phyloP scores from a whole-genome alignment of 2,888 invertebrate genomes.

The Morpho helenor region DNA sequence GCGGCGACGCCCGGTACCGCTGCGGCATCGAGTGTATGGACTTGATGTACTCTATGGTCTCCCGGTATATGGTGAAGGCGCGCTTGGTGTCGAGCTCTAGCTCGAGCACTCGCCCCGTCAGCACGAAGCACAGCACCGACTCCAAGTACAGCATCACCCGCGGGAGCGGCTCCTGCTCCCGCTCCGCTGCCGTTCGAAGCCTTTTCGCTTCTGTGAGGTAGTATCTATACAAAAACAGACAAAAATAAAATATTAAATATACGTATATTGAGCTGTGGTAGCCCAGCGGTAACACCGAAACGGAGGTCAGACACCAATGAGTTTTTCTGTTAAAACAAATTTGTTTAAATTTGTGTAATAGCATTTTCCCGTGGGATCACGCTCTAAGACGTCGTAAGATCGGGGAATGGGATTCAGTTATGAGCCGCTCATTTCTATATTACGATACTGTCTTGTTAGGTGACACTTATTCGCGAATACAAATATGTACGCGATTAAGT shows the following conservation, averaged over 20 bases:
- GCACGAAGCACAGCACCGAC: conserved; percentile 94
- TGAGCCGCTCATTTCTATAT: conserved; percentile 23
- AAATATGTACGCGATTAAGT: too few species aligned
- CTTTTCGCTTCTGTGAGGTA: conserved; percentile 90
- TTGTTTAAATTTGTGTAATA: too few species aligned
- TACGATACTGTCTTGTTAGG: conserved; percentile 20
- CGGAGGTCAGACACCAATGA: too few species aligned
- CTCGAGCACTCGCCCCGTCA: conserved; percentile 95
- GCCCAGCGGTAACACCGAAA: too few species aligned
- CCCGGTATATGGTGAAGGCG: conserved; percentile 95
- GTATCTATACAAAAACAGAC: conserved; percentile 54
- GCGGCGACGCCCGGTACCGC: conserved; percentile 67
- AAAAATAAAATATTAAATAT: too few species aligned
- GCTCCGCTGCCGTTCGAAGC: conserved; percentile 91
- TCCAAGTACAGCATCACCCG: conserved; percentile 95
- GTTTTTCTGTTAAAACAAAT: too few species aligned
- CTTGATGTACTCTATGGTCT: conserved; percentile 83
- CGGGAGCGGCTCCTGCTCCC: conserved; percentile 88
- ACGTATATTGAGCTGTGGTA: too few species aligned
- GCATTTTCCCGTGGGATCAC: conserved; percentile 23
- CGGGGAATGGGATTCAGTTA: conserved; percentile 24
- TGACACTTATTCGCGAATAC: conserved; percentile 13
- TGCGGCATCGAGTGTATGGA: conserved; percentile 74
- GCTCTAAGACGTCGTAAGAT: conserved; percentile 19
- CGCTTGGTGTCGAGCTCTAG: conserved; percentile 87